Base-by-base conservation (phyloP, 2,797 vertebrate species). In the Sebastes alutus region DNA sequence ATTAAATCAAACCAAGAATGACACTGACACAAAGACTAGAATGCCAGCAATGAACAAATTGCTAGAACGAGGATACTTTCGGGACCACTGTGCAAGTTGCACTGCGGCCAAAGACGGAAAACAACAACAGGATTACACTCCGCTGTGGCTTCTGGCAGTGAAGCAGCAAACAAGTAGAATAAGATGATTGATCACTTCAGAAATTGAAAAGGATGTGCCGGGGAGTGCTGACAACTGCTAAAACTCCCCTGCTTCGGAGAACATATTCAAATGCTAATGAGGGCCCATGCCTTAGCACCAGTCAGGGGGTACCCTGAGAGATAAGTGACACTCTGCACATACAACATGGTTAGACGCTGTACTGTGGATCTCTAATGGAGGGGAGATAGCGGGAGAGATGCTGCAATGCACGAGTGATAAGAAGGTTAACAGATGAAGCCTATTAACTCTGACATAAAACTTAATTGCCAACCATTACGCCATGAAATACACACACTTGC, bases 141-240 rank as follows among this genome's bases (percentile, higher is more conserved):
- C 66, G 60, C 69, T 62, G 81, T 77, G 72, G 86, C 73, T 86
- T 83, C 89, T 81, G 85, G 88, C 90, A 87, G 76, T 54, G 67
- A 75, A 89, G 88, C 83, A 85, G 77, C 85, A 85, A 91, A 92
- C 85, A 88, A 80, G 89, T 80, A 87, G 81, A 88, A 93, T 77
- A 65, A 78, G 75, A 91, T 93, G 94, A 95, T 87, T 93, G 91
- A 96, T 94, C 82, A 91, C 89, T 89, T 91, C 81, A 91, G 82
- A 89, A 90, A 94, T 92, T 86, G 85, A 88, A 87, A 94, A 89
- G 74, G 87, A 93, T 92, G 92, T 72, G 80, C 80, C 52, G 73
- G 63, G 79, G 89, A 92, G 54, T 95, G 94, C 95, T 95, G 94
- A 95, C 90, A 90, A 88, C 83, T 84, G 85, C 90, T 90, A 82